phyloP scores from a whole-genome alignment of 2,797 vertebrate species.

The Sebastes hopkinsi region DNA sequence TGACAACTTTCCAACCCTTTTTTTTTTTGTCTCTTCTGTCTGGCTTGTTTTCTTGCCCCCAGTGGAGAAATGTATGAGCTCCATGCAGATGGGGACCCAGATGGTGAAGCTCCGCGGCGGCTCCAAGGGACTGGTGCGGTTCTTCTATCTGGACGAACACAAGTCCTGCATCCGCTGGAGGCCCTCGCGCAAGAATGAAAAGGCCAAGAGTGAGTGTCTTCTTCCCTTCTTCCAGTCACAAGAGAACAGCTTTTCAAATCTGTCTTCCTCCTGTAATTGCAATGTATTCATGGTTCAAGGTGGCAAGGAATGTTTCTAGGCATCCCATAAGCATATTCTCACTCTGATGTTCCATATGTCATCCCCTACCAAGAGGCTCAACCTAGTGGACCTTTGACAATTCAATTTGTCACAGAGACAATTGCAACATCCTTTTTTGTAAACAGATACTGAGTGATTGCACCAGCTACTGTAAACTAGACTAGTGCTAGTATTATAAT shows the following conservation, averaged over 20 bases:
- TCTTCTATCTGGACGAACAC: conserved; percentile 95
- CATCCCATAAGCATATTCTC: not conserved
- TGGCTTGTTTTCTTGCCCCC: conserved; percentile 20
- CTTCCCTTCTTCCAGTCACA: not conserved
- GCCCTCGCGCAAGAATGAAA: conserved; percentile 97
- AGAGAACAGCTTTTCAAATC: not conserved
- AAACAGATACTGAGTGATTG: not conserved
- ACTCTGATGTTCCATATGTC: not conserved
- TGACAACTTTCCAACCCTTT: conserved; percentile 15
- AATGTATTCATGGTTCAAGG: not conserved
- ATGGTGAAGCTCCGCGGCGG: conserved; percentile 97
- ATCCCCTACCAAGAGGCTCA: not conserved
- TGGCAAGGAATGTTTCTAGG: not conserved
- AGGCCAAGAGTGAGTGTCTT: conserved; percentile 94
- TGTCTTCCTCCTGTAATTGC: not conserved
- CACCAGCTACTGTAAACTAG: not conserved
- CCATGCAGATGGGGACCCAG: conserved; percentile 95
- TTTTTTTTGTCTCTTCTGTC: not conserved
- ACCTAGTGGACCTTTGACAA: not conserved
- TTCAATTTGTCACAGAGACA: not conserved
- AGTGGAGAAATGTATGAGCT: conserved; percentile 98
- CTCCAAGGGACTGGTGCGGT: conserved; percentile 92
- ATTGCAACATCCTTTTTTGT: not conserved
- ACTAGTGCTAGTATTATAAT: not conserved
- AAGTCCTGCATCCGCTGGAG: conserved; percentile 98